Evolutionary conservation across 2,797 vertebrate species (phyloP).

Genomic region (Echeneis naucrates): DNA sequence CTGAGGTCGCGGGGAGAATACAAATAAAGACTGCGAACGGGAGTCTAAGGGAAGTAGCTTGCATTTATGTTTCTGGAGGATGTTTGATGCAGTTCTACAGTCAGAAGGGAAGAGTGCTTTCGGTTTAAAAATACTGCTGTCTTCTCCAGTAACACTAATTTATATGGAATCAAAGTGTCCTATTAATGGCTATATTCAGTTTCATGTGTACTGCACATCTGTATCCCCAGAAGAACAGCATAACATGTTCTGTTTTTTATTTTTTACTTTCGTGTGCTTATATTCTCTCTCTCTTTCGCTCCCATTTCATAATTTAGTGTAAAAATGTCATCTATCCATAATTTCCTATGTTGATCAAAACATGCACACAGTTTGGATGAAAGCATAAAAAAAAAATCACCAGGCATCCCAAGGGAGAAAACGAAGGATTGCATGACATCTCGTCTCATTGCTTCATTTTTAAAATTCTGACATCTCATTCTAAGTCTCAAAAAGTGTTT

Average conservation of each 20-base stretch:
- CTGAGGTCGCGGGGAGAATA: slow-evolving; percentile 60
- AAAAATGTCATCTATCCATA: slow-evolving; percentile 28
- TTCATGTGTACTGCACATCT: background rate
- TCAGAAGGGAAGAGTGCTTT: slow-evolving; percentile 29
- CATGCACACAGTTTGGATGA: slow-evolving; percentile 51
- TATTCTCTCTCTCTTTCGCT: background rate
- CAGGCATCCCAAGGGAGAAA: slow-evolving; percentile 53
- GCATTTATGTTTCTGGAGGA: slow-evolving; percentile 23
- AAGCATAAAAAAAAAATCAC: slow-evolving; percentile 36
- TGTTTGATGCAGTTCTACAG: slow-evolving; percentile 42
- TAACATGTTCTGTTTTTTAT: background rate
- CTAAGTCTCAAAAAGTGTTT: slow-evolving; percentile 68
- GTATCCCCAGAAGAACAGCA: background rate
- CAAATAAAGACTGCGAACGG: slow-evolving; percentile 55
- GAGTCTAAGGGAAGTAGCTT: slow-evolving; percentile 49
- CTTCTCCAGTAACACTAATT: background rate
- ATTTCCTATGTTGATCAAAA: slow-evolving; percentile 54
- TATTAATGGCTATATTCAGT: background rate
- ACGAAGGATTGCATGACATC: slow-evolving; percentile 56
- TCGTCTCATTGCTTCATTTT: slow-evolving; percentile 61
- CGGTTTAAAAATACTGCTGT: background rate
- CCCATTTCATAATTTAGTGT: no score
- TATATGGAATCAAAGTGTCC: background rate
- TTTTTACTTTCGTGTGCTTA: background rate
- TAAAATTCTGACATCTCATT: slow-evolving; percentile 67